These are phyloP conservation scores for Pachyuromys duprasi DNA, from an alignment of 2,797 vertebrate species.

Conservation along the genomic window DNA sequence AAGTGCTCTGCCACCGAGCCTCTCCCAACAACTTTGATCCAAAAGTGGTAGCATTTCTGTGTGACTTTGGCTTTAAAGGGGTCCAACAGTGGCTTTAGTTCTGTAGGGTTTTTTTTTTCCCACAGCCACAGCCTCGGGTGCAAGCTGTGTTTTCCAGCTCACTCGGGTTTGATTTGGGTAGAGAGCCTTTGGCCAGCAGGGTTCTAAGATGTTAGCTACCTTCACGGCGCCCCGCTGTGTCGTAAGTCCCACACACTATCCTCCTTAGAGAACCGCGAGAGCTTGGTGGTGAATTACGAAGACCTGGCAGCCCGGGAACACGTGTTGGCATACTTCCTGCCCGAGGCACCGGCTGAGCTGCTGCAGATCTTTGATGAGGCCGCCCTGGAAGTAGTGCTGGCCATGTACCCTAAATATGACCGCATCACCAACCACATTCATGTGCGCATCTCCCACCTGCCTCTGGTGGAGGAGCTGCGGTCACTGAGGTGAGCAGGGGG, in stretches of 20 bases:
- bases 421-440: conserved; percentile 97
- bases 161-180: no score
- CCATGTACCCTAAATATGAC: conserved; percentile 99
- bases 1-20: not conserved
- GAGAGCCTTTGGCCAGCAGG: rapidly evolving
- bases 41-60: not conserved
- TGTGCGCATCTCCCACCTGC: conserved; percentile 96
- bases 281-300: conserved; percentile 97
- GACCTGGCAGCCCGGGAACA: conserved; percentile 97
- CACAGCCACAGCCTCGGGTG: not conserved
- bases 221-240: not conserved
- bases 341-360: conserved; percentile 97
- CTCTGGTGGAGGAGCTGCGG: conserved; percentile 96
- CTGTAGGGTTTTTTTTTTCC: not conserved
- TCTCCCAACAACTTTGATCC: not conserved
- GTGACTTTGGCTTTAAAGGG: not conserved
- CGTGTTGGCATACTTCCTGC: conserved; percentile 97
- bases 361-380: conserved; percentile 98
- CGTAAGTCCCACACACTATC: rapidly evolving
- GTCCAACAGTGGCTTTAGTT: not conserved
- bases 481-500: conserved; percentile 91
- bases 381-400: conserved; percentile 96
- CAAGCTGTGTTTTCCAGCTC: not conserved
- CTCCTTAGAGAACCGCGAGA: conserved; percentile 95
- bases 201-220: not conserved